Conservation (phyloP, 2,113 vertebrate genomes). For the Phoenicopterus ruber region DNA sequence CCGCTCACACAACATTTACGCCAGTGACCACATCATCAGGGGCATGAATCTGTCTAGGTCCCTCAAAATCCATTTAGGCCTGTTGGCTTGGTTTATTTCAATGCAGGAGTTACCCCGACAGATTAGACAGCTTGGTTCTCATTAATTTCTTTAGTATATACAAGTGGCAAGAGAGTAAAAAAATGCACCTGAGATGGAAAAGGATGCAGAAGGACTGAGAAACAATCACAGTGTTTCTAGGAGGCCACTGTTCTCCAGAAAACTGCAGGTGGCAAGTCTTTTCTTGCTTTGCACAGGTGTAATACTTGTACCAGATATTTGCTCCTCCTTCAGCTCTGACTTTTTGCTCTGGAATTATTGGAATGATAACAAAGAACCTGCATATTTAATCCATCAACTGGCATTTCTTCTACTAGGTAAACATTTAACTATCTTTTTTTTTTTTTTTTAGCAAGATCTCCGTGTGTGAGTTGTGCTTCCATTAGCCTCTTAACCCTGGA, state of each 20-base stretch:
- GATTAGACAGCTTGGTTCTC: not conserved
- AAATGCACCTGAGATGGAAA: not conserved
- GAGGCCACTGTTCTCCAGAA: not conserved
- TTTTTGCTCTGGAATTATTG: slow-evolving; percentile 8
- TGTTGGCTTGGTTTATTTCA: not conserved
- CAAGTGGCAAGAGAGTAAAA: not conserved
- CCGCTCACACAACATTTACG: not conserved
- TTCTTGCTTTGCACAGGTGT: slow-evolving; percentile 41
- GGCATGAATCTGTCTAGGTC: not conserved
- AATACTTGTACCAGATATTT: not conserved
- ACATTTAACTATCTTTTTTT: not conserved
- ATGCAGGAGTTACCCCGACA: not conserved
- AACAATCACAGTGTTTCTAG: not conserved
- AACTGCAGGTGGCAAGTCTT: not conserved
- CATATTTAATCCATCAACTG: slow-evolving; percentile 11
- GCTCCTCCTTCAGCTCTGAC: not conserved
- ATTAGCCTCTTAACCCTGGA: slow-evolving; percentile 33
- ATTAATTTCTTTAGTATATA: not conserved
- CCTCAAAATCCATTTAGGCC: not conserved
- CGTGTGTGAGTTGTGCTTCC: not conserved
- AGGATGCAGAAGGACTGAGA: not conserved
- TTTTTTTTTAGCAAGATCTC: not conserved
- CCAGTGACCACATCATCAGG: not conserved
- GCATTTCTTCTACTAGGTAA: slow-evolving; percentile 3
- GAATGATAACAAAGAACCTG: slow-evolving; percentile 42